These are phyloP conservation scores for Nansenia antarctica DNA, from an alignment of 2,113 vertebrate species.

Conservation along the genomic window DNA sequence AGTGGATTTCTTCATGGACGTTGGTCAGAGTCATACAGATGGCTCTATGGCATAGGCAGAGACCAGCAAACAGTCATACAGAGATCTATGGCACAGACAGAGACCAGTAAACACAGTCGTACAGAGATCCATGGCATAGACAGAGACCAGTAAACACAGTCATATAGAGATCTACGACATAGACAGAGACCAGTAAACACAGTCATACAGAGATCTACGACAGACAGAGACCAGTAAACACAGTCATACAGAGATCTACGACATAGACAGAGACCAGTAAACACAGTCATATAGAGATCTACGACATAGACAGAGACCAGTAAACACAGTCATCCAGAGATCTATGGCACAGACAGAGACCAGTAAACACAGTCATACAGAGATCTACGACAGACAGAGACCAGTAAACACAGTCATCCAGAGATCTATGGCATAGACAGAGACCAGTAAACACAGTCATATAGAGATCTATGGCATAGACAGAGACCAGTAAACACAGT, in stretches of 20 bases:
- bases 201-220: no score
- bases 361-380: conserved; percentile 45
- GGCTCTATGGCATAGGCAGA: conserved; percentile 16
- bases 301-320: no score
- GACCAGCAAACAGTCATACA: no score
- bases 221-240: not conserved
- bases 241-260: no score
- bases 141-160: not conserved
- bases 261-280: no score
- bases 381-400: conserved; percentile 19
- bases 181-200: not conserved
- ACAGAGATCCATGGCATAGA: no score
- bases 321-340: conserved; percentile 41
- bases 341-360: conserved; percentile 17
- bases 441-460: no score
- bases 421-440: conserved; percentile 19
- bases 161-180: no score
- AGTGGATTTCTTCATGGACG: no score
- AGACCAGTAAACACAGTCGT: not conserved
- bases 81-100: no score
- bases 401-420: conserved; percentile 45
- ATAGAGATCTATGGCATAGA: conserved; percentile 19
- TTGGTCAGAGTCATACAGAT: conserved; percentile 41
- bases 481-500: no score
- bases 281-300: not conserved